Conservation (phyloP, 2,888 invertebrate genomes). For the Cosmia trapezina region DNA sequence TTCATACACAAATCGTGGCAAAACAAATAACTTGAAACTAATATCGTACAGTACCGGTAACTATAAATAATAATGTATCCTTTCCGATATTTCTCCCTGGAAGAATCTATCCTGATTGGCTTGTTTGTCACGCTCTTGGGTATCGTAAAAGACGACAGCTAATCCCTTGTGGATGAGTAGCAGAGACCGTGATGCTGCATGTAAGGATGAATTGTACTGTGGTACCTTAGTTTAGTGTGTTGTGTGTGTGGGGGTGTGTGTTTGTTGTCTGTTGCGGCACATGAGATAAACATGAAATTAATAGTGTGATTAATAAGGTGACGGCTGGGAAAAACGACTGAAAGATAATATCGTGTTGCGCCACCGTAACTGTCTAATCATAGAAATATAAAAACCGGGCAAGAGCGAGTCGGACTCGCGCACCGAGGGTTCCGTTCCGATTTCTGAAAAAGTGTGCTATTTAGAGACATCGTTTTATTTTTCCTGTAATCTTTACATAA, state of each 20-base stretch:
- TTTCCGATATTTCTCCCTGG: not conserved
- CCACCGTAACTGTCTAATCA: not conserved
- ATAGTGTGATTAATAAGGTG: not conserved
- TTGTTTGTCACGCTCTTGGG: conserved; percentile 4
- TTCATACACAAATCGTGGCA: not conserved
- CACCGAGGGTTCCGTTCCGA: no score
- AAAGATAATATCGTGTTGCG: not conserved
- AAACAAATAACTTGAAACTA: not conserved
- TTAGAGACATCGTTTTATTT: no score
- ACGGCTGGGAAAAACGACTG: no score
- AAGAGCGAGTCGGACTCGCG: no score
- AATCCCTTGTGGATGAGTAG: not conserved
- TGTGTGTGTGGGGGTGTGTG: no score
- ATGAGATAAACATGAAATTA: not conserved
- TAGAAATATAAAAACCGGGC: no score
- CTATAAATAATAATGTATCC: not conserved
- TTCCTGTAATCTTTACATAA: no score
- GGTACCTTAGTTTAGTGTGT: no score
- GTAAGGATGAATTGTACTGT: not conserved
- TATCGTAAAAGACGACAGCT: conserved; percentile 2
- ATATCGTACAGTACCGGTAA: not conserved
- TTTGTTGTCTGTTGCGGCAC: not conserved
- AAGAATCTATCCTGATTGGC: not conserved
- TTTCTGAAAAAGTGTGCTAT: no score
- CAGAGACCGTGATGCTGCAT: not conserved